phyloP scores from a whole-genome alignment of 2,888 invertebrate genomes.

The Sesamia inferens region DNA sequence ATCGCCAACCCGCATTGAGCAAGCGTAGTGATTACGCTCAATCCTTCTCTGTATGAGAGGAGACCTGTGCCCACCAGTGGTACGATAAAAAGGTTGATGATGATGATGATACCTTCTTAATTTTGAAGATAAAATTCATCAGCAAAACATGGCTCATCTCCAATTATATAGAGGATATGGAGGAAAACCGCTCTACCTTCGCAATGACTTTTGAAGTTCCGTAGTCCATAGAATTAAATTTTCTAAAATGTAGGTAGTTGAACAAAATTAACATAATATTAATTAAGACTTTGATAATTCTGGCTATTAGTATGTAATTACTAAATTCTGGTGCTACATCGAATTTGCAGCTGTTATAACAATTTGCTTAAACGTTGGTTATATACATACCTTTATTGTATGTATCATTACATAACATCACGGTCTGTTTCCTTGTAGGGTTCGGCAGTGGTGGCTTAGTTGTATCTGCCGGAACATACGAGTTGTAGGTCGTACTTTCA shows the following conservation, averaged over 20 bases:
- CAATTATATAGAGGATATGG: neutral
- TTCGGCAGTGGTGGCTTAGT: neutral
- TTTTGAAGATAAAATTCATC: neutral
- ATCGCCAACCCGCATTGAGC: no score
- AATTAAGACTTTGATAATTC: constrained; percentile 13
- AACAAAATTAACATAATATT: constrained; percentile 33
- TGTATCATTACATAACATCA: neutral
- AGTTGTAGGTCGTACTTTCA: no score
- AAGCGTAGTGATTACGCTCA: no score
- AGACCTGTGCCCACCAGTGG: no score
- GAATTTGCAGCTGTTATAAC: constrained; percentile 16
- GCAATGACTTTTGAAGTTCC: constrained; percentile 20
- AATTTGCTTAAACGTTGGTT: neutral
- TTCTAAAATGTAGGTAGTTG: neutral
- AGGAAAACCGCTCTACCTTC: no score
- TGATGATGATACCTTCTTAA: neutral
- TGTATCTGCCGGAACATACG: no score
- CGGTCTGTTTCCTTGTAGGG: neutral
- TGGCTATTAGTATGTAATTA: constrained; percentile 21
- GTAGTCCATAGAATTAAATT: neutral
- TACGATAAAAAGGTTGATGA: no score
- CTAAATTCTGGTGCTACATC: constrained; percentile 3
- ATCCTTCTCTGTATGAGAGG: no score
- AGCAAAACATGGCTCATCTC: neutral
- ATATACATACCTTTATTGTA: no score